Percentiles rank a stretch among this genome's conserved stretches.
These are phyloP conservation scores for Yponomeuta sedellus DNA, from an alignment of 2,888 invertebrate species.

Conservation along the genomic window DNA sequence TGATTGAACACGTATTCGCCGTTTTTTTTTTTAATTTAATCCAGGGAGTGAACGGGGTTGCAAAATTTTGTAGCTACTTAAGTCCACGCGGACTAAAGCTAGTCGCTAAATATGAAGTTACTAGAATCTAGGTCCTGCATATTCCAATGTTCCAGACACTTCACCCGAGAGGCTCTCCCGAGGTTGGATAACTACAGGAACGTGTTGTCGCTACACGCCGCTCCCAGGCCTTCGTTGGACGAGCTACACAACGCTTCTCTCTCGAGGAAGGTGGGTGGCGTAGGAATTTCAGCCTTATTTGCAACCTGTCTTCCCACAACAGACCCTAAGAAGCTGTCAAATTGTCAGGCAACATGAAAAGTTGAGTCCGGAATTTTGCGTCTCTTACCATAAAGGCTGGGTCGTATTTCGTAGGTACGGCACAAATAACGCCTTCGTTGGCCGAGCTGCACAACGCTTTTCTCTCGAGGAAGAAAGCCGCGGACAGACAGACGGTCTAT, in stretches of 20 bases:
- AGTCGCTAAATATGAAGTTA: too few relatives aligned
- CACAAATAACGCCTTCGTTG: slow-evolving; percentile 78
- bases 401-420: too few relatives aligned
- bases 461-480: slow-evolving; percentile 84
- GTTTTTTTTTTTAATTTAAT: too few relatives aligned
- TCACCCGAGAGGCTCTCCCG: slow-evolving; percentile 91
- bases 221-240: slow-evolving; percentile 90
- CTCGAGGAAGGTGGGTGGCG: slow-evolving; percentile 82
- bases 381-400: too few relatives aligned
- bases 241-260: slow-evolving; percentile 91
- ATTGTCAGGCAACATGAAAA: too few relatives aligned
- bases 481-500: too few relatives aligned
- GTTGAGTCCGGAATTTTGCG: too few relatives aligned
- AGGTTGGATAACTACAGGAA: slow-evolving; percentile 93
- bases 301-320: background rate
- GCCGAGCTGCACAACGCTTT: slow-evolving; percentile 93
- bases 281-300: background rate
- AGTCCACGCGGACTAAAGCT: too few relatives aligned
- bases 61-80: too few relatives aligned
- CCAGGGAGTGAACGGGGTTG: too few relatives aligned
- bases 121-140: background rate
- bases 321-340: too few relatives aligned
- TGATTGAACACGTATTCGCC: too few relatives aligned
- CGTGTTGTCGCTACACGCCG: slow-evolving; percentile 91
- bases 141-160: slow-evolving; percentile 60